These are phyloP conservation scores for Rhabdornis inornatus DNA, from an alignment of 2,113 vertebrate species.

Conservation along the genomic window DNA sequence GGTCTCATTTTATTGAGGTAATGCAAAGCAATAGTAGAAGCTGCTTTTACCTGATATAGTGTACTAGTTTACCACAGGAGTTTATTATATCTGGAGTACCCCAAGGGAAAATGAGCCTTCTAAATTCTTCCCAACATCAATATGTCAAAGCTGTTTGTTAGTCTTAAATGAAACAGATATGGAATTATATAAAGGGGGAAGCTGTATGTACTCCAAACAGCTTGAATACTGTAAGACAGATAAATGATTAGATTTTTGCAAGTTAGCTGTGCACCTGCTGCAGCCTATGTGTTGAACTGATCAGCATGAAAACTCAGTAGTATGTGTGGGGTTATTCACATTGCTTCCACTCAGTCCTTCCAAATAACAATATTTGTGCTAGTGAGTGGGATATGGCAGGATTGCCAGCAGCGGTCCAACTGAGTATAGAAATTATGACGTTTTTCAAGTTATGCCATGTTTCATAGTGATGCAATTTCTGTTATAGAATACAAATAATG, in stretches of 20 bases:
- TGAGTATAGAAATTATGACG: not conserved
- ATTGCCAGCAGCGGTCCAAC: not conserved
- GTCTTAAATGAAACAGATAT: not conserved
- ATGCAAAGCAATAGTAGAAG: not conserved
- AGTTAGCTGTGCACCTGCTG: not conserved
- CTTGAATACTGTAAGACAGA: not conserved
- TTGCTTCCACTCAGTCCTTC: not conserved
- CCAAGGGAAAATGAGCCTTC: not conserved
- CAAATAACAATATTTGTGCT: not conserved
- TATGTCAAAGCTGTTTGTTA: not conserved
- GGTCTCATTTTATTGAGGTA: not conserved
- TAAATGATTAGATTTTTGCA: not conserved
- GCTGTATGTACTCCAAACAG: not conserved
- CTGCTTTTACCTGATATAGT: not conserved
- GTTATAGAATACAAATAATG: not conserved
- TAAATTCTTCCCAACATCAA: not conserved
- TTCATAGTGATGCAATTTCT: not conserved
- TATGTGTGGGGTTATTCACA: not conserved
- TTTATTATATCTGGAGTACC: not conserved
- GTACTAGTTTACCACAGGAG: not conserved
- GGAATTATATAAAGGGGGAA: not conserved
- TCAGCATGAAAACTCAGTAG: not conserved
- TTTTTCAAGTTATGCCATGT: not conserved
- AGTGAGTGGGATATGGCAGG: not conserved
- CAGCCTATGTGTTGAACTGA: not conserved